Evolutionary conservation across 2,797 vertebrate species (phyloP).

Genomic region (Acestrorhynchus altus): DNA sequence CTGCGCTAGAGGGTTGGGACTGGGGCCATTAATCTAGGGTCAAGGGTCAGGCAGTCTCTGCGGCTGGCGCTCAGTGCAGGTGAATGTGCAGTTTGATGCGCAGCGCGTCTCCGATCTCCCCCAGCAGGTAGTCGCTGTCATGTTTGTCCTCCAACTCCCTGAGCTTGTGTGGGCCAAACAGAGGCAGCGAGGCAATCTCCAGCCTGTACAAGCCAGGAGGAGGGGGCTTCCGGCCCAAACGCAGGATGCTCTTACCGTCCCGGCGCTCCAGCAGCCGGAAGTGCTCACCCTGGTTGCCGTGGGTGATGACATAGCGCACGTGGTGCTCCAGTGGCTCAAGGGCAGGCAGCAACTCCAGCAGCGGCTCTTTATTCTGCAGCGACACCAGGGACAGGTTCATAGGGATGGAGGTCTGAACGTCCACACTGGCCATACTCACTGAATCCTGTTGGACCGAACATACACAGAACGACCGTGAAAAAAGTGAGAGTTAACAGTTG

Average conservation of each 20-base stretch:
- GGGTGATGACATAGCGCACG: conserved; percentile 85
- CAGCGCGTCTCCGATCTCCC: conserved; percentile 85
- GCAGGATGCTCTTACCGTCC: conserved; percentile 85
- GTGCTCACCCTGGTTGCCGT: conserved; percentile 81
- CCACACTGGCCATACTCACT: conserved; percentile 88
- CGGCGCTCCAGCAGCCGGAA: conserved; percentile 87
- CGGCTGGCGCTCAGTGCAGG: conserved; percentile 80
- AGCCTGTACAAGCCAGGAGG: conserved; percentile 83
- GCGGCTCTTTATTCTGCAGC: conserved; percentile 83
- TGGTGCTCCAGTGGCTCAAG: conserved; percentile 85
- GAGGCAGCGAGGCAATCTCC: conserved; percentile 86
- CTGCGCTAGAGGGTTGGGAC: conserved; percentile 41
- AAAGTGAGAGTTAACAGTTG: conserved; percentile 12
- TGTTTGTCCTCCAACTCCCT: conserved; percentile 83
- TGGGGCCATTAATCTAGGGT: conserved; percentile 36
- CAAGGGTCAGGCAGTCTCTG: conserved; percentile 53
- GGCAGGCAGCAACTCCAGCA: conserved; percentile 88
- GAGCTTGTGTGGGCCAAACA: conserved; percentile 80
- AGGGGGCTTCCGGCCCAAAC: conserved; percentile 80
- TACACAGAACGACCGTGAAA: not conserved
- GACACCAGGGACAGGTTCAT: conserved; percentile 82
- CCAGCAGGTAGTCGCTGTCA: conserved; percentile 86
- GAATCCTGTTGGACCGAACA: conserved; percentile 64
- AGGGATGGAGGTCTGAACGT: conserved; percentile 82
- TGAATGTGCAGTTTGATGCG: conserved; percentile 89